Base-by-base conservation (phyloP, 2,113 vertebrate species). In the Nothoprocta perdicaria region DNA sequence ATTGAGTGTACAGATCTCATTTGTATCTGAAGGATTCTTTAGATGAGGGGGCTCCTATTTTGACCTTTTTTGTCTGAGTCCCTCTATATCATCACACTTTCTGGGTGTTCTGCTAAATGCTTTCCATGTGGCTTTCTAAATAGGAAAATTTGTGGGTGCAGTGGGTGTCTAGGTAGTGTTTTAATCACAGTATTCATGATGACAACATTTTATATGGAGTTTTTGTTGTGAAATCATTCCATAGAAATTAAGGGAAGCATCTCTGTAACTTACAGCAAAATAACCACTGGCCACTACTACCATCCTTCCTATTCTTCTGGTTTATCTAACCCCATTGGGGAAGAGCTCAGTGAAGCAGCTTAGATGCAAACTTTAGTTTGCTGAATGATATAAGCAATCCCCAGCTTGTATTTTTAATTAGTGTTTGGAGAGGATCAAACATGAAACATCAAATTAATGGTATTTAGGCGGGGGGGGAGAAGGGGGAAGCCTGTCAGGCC, bases 71-170 rank as follows among this genome's bases (percentile, higher is more conserved):
- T 31, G 3, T 29, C 45, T 7, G 11, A 3, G 19, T 76, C 86
- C 38, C 3, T 86, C 86, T 78, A 24, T 75, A 60, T 67, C 75
- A 5, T 80, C 67, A 31, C 31, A 31, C 17, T 78, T 66, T 72
- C 76, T 80, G 79, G 72, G 35, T 86, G 35, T 24, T 74, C 21
- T 68, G 65, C 66, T 86, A 73, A 53, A 68, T 93, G 89, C 29
- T 93, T 65, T 40, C 90, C 65, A 40, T 92, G 48, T 84, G 87
- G 57, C 79, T 92, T 83, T 87, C 83, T 68, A 90, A 85, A 86
- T 71, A 63, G 69, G 89, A 85, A 83, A 93, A 92, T 89, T 61
- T 75, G 52, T 61, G 82, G 84, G 65, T 93, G 85, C 87, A 67
- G 43, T 52, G n/a, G 65, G 82, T 90, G 53, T 67, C 94, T 50